These are phyloP conservation scores for Netelia inedita DNA, from an alignment of 2,888 invertebrate species.

Conservation along the genomic window DNA sequence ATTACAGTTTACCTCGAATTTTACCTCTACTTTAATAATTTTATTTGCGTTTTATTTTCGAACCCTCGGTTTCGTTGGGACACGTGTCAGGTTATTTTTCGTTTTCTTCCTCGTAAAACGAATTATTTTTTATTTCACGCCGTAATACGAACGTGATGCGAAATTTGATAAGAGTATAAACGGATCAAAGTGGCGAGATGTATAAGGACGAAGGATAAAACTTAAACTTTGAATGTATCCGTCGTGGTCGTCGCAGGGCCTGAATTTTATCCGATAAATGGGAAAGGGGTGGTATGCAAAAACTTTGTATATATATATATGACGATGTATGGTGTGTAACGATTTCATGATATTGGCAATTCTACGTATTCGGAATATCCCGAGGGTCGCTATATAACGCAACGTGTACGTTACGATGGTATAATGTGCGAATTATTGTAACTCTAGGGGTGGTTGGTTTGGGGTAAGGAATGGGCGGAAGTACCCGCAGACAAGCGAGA, in stretches of 20 bases:
- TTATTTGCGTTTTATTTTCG: not conserved
- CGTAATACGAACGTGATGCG: not conserved
- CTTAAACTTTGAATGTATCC: constrained; percentile 34
- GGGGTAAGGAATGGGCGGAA: constrained; percentile 36
- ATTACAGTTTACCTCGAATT: not conserved
- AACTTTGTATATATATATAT: constrained; percentile 3
- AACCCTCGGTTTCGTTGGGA: not conserved
- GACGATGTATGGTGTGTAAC: constrained; percentile 35
- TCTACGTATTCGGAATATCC: constrained; percentile 61
- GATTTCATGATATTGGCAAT: constrained; percentile 67
- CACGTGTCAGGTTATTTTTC: not conserved
- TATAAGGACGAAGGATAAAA: constrained; percentile 4
- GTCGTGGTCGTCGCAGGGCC: not conserved
- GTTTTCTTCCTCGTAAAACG: too few relatives aligned
- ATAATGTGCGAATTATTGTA: constrained; percentile 67
- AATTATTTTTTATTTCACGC: not conserved
- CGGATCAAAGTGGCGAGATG: not conserved
- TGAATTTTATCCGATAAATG: constrained; percentile 42
- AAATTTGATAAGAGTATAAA: constrained; percentile 5
- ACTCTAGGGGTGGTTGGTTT: constrained; percentile 20
- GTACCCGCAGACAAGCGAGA: constrained; percentile 34
- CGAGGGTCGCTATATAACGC: constrained; percentile 56
- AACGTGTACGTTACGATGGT: constrained; percentile 63
- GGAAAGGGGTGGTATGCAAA: constrained; percentile 10
- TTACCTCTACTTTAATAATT: not conserved